These are phyloP conservation scores for Anoura caudifer DNA, from an alignment of 2,113 vertebrate genomes.

Conservation along the genomic window DNA sequence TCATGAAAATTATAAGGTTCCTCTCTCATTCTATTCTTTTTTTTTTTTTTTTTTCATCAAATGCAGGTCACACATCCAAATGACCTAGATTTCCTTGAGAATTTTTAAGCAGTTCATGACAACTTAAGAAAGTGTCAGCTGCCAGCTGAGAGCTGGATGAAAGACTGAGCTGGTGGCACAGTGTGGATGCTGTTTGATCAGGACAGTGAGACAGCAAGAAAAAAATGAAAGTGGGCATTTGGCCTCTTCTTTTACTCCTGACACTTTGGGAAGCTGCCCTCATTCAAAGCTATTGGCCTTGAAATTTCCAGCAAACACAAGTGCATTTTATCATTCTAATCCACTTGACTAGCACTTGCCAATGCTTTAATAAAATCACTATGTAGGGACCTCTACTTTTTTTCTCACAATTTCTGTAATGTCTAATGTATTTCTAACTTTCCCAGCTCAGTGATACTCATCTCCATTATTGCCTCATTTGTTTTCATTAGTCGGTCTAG, in stretches of 20 bases:
- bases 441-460: accelerated
- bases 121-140: neutral
- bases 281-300: neutral
- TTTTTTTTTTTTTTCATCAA: neutral
- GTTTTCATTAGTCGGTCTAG: neutral
- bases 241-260: conserved; percentile 11
- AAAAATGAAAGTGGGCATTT: neutral
- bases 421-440: neutral
- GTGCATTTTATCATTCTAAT: neutral
- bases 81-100: conserved; percentile 37
- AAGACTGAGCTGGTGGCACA: neutral
- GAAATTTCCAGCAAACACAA: neutral
- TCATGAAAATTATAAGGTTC: neutral
- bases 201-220: neutral
- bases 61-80: neutral
- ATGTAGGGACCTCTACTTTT: neutral
- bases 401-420: neutral
- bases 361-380: neutral
- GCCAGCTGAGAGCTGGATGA: neutral
- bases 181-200: neutral
- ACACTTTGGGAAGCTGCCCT: neutral
- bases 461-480: neutral
- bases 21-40: neutral
- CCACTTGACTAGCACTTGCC: neutral
- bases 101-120: neutral